Evolutionary conservation across 2,797 vertebrate genomes (phyloP), one percentile per base, ranked within the genome.

Genomic region (Taeniopygia guttata): DNA sequence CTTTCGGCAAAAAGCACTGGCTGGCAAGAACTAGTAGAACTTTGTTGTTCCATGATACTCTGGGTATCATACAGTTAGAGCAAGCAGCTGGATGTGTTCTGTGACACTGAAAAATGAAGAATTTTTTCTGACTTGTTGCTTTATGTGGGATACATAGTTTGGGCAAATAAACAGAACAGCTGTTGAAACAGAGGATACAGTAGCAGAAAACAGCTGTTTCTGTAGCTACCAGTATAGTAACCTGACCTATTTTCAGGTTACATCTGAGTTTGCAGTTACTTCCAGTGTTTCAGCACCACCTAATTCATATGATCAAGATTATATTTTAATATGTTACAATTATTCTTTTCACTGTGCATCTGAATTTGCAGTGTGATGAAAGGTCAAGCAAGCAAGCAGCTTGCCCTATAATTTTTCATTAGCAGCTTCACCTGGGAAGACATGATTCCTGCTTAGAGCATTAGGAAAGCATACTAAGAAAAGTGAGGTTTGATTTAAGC

Each of bases 11-110:
- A 74, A 62, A n/a, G 3, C 26, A 3, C 36, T 38, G 36, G 10
- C 56, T n/a, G 7, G 21, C 20, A 76, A 40, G 11, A 52, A 43
- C 5, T 34, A n/a, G 43, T 6, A 40, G 27, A 52, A 20, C 17
- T n/a, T 34, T 9, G 10, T 49, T 75, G 15, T 78, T 9, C 23
- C 0, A 0, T 43, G 27, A 8, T 42, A 30, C 2, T 67, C 36
- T 45, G 15, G 4, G 3, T 52, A 16, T 45, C 7, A 4, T 11
- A 29, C 10, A 40, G 8, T 29, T 62, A 27, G 4, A 68, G 19
- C 14, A 76, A 68, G 9, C 38, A 62, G 34, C 6, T 79, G n/a
- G 74, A 42, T 0, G 0, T n/a, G 1, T 63, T 78, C 25, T 27
- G 15, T 58, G 22, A 18, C 18, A 4, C n/a, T 52, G 26, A 38